These are phyloP conservation scores for Microtus pennsylvanicus DNA, from an alignment of 2,113 vertebrate species.

Conservation along the genomic window DNA sequence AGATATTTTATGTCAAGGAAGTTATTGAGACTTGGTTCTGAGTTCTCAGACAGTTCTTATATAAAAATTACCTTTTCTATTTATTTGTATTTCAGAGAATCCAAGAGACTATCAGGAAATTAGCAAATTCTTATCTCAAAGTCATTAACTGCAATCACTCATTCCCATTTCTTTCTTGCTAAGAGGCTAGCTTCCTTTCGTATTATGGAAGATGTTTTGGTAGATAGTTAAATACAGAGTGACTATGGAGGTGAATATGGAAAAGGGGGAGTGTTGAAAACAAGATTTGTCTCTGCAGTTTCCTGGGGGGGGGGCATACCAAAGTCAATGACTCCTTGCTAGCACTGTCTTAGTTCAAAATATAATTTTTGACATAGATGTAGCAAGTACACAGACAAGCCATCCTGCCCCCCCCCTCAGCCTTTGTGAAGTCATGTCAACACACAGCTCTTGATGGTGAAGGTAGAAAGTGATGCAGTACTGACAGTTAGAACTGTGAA, in stretches of 20 bases:
- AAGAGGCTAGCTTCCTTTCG: conserved; percentile 66
- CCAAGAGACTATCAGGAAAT: conserved; percentile 70
- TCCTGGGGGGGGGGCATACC: background rate
- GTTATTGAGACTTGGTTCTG: background rate
- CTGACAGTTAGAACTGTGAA: background rate
- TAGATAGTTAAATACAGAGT: conserved; percentile 71
- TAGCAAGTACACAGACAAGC: background rate
- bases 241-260: conserved; percentile 2
- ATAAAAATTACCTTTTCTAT: conserved; percentile 48
- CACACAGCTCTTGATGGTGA: background rate
- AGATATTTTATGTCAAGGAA: background rate
- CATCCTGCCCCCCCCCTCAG: background rate
- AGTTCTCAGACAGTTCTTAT: conserved; percentile 26
- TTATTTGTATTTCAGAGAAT: conserved; percentile 17
- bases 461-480: background rate
- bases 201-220: conserved; percentile 72
- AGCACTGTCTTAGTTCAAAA: background rate
- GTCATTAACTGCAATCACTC: conserved; percentile 75
- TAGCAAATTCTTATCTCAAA: conserved; percentile 76
- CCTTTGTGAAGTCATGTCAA: background rate
- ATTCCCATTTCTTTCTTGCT: conserved; percentile 54
- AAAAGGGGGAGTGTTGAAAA: background rate
- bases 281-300: background rate
- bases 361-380: background rate
- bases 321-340: background rate